Conservation (phyloP, 2,888 invertebrate species). For the Harpalus rufipes region DNA sequence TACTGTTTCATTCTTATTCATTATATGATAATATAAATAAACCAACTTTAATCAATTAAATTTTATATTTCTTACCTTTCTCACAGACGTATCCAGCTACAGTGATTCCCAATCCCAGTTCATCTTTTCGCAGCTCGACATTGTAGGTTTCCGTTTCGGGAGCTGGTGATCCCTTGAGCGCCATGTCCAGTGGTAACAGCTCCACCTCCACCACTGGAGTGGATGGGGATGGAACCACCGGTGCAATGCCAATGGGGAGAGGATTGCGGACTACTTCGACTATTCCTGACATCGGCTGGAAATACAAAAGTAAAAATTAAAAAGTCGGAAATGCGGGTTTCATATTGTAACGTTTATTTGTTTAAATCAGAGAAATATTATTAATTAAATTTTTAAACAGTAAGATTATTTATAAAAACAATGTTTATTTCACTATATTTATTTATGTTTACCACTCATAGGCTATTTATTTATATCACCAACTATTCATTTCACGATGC, state of each 20-base stretch:
- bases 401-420: too few species aligned
- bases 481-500: too few species aligned
- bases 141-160: slow-evolving; percentile 95
- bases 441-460: too few species aligned
- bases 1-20: too few species aligned
- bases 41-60: too few species aligned
- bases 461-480: too few species aligned
- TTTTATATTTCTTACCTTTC: slow-evolving; percentile 80
- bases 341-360: too few species aligned
- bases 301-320: slow-evolving; percentile 31
- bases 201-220: slow-evolving; percentile 65
- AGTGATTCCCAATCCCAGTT: slow-evolving; percentile 95
- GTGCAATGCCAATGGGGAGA: slow-evolving; percentile 76
- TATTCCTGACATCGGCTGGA: slow-evolving; percentile 82
- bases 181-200: slow-evolving; percentile 80
- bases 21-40: too few species aligned
- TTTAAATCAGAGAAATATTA: too few species aligned
- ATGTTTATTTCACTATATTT: too few species aligned
- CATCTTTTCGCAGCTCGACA: slow-evolving; percentile 94
- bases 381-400: too few species aligned
- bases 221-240: slow-evolving; percentile 61
- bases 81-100: slow-evolving; percentile 98
- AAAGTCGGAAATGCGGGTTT: too few species aligned
- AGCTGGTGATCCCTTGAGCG: slow-evolving; percentile 80
- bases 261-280: slow-evolving; percentile 84